A percentile compares a stretch with the other conserved stretches of the same genome.
Conservation (phyloP, 2,113 vertebrate species). For the Aphyosemion australe region DNA sequence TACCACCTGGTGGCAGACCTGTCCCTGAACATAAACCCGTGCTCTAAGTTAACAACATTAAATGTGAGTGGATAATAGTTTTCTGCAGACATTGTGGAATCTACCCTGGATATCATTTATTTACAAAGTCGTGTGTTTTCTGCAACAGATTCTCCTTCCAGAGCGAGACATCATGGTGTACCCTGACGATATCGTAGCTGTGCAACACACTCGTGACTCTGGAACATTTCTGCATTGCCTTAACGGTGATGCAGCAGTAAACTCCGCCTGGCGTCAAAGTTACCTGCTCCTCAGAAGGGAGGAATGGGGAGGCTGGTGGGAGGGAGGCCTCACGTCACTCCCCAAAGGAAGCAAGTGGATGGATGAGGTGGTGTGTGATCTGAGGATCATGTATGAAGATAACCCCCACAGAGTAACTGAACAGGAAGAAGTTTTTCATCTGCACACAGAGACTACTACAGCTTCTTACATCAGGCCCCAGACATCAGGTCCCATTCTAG, state of each 20-base stretch:
- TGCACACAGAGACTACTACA: constrained; percentile 24
- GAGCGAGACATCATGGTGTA: constrained; percentile 69
- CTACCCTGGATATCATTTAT: background rate
- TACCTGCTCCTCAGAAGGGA: constrained; percentile 71
- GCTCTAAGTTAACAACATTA: constrained; percentile 54
- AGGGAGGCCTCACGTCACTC: constrained; percentile 59
- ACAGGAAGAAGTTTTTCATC: constrained; percentile 23
- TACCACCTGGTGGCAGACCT: constrained; percentile 80
- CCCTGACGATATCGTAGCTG: constrained; percentile 80
- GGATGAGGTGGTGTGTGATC: constrained; percentile 78
- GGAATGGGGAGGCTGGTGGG: constrained; percentile 78
- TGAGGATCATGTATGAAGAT: constrained; percentile 75
- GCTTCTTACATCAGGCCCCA: constrained; percentile 4
- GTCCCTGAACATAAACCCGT: constrained; percentile 63
- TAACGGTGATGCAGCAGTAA: constrained; percentile 2
- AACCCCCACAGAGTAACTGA: constrained; percentile 43
- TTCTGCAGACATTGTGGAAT: too few species aligned
- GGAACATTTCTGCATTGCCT: constrained; percentile 74
- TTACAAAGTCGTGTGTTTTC: accelerated
- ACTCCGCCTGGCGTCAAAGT: constrained; percentile 81
- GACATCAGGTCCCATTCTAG: background rate
- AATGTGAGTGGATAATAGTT: constrained; percentile 65
- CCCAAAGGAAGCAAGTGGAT: constrained; percentile 67
- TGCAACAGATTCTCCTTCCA: constrained; percentile 66
- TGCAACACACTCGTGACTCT: constrained; percentile 75